phyloP scores from a whole-genome alignment of 2,888 invertebrate genomes.

The Tupiocoris notatus region DNA sequence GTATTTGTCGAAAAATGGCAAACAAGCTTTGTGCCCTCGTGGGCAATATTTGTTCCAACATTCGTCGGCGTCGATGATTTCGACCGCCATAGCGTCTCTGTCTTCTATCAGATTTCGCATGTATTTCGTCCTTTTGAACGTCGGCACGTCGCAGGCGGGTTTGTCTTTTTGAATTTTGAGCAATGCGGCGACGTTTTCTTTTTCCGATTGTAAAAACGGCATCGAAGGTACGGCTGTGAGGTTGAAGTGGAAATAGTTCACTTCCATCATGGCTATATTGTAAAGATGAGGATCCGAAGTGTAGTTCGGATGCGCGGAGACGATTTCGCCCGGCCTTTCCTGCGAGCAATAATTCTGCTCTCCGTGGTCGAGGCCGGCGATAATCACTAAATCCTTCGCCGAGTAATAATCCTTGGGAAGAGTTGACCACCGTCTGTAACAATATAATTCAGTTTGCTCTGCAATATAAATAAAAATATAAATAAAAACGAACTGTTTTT shows the following conservation, averaged over 20 bases:
- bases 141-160: slow-evolving; percentile 31
- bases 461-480: too few species aligned
- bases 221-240: slow-evolving; percentile 4
- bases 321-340: slow-evolving; percentile 19
- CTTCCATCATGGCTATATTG: slow-evolving; percentile 30
- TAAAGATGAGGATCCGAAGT: slow-evolving; percentile 16
- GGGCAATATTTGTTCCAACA: slow-evolving; percentile 36
- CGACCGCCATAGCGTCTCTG: slow-evolving; percentile 4
- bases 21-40: slow-evolving; percentile 23
- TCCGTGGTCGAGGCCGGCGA: slow-evolving; percentile 31
- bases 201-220: slow-evolving; percentile 6
- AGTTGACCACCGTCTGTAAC: slow-evolving; percentile 26
- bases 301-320: slow-evolving; percentile 31
- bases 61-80: slow-evolving; percentile 17
- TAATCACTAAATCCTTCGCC: slow-evolving; percentile 25
- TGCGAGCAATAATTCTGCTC: slow-evolving; percentile 20
- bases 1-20: slow-evolving; percentile 32
- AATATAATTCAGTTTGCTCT: too few species aligned
- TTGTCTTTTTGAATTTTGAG: slow-evolving; percentile 12
- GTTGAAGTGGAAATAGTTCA: slow-evolving; percentile 17
- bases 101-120: slow-evolving; percentile 19
- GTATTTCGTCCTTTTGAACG: slow-evolving; percentile 29
- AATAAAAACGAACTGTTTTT: too few species aligned
- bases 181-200: slow-evolving; percentile 9
- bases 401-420: slow-evolving; percentile 32